Percentiles rank a stretch among this genome's conserved stretches.
Evolutionary conservation across 2,888 invertebrate species (phyloP).

Genomic region (Dinocampus coccinellae): DNA sequence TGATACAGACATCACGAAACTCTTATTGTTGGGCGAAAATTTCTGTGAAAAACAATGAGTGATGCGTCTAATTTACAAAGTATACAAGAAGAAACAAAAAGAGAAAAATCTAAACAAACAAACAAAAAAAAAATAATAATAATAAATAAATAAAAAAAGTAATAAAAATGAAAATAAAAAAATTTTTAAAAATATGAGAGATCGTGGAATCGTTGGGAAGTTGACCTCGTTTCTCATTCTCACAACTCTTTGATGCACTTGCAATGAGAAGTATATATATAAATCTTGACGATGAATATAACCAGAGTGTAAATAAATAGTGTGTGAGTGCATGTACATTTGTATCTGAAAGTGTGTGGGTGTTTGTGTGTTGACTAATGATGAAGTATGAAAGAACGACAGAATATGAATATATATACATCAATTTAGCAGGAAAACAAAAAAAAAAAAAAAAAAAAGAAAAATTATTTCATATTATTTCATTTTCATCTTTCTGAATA

Average conservation of each 20-base stretch:
- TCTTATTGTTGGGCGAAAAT: constrained; percentile 30
- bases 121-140: not conserved
- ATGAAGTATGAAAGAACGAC: too few species aligned
- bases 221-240: constrained; percentile 29
- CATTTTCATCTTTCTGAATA: too few species aligned
- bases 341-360: too few species aligned
- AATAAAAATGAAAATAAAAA: constrained; percentile 17
- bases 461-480: too few species aligned
- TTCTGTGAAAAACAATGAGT: constrained; percentile 30
- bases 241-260: constrained; percentile 20
- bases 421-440: too few species aligned
- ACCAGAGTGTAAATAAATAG: too few species aligned
- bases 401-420: too few species aligned
- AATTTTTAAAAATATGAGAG: constrained; percentile 3
- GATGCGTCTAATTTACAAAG: constrained; percentile 32
- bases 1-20: constrained; percentile 15
- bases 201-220: constrained; percentile 18
- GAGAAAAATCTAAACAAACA: not conserved
- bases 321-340: not conserved
- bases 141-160: not conserved
- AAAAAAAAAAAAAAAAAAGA: too few species aligned
- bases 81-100: constrained; percentile 11
- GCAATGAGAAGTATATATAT: constrained; percentile 14
- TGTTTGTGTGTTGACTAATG: too few species aligned
- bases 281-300: constrained; percentile 15